Percentiles rank a stretch among this genome's conserved stretches.
phyloP scores from a whole-genome alignment of 1,140 invertebrate genomes.

The Drosophila prosaltans region DNA sequence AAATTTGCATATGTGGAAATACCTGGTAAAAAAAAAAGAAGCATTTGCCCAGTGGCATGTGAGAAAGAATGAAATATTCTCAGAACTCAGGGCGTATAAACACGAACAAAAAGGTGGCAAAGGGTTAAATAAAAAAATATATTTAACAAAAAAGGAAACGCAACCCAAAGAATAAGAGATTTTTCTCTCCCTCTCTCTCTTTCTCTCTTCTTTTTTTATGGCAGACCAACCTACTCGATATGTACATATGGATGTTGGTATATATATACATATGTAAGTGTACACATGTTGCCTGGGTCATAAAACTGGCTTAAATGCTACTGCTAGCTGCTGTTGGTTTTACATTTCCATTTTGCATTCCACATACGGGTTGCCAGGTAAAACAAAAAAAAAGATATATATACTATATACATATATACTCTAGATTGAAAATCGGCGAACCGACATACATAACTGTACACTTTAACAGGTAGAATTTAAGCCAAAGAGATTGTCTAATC shows the following conservation, averaged over 20 bases:
- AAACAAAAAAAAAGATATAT: neutral
- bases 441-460: neutral
- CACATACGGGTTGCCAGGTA: slow-evolving; percentile 1
- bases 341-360: slow-evolving; percentile 6
- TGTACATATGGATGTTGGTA: too few relatives aligned
- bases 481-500: neutral
- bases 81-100: neutral
- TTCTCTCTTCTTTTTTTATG: slow-evolving; percentile 26
- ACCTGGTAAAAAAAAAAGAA: neutral
- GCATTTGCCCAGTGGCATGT: neutral
- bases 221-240: slow-evolving; percentile 2
- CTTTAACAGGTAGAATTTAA: neutral
- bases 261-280: neutral
- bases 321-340: neutral
- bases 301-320: slow-evolving; percentile 28
- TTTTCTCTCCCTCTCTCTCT: neutral
- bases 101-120: neutral
- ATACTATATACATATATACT: neutral
- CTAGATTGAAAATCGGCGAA: neutral
- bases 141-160: neutral
- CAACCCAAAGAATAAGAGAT: neutral
- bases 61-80: slow-evolving; percentile 11
- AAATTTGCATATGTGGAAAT: slow-evolving; percentile 12
- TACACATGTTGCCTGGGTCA: slow-evolving; percentile 40
- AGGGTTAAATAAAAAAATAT: slow-evolving; percentile 18